Evolutionary conservation across 2,113 vertebrate genomes (phyloP), one percentile per base, ranked within the genome.

Genomic region (Pollimyrus isidori): DNA sequence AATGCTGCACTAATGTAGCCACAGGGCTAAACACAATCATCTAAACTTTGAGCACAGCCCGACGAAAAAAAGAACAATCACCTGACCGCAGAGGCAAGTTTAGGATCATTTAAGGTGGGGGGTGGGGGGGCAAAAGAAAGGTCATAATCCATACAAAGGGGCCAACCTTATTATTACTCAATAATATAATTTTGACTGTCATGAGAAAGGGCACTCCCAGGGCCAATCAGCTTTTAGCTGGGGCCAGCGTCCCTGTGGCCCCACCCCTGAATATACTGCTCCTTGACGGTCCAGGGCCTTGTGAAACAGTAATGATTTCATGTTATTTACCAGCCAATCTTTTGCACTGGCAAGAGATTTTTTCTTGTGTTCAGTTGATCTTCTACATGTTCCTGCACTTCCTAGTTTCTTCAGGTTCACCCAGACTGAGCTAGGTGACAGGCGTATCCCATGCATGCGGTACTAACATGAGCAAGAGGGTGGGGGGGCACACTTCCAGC

Each of bases 1-100:
- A 89, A 93, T 49, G 80, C 87, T 89, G 53, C 88, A 88, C 91
- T 39, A 91, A 93, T 35, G 89, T 30, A 89, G 87, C 83, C 85
- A 88, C 91, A 89, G 88, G 80, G 35, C 52, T 87, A 92, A 92
- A 92, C 46, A 89, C n/a, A 49, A 87, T 82, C 82, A 62, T 86
- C 86, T 76, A 39, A 86, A 89, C 80, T 83, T 82, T 76, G 88
- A 45, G 48, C 15, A 21, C 39, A 50, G 86, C 76, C 45, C 26
- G 84, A 35, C 21, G 58, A 62, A 83, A 50, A 73, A 80, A 17
- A 90, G 46, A 49, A 19, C 9, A 39, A 19, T 48, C 30, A 45
- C 23, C 15, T 48, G 39, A 13, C 21, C 26, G 10, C n/a, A 30
- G 62, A 1, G n/a, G 62, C 9, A 65, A 62, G 21, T 62, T n/a